These are phyloP conservation scores for Lagopus leucura DNA, from an alignment of 2,113 vertebrate genomes.

Conservation along the genomic window DNA sequence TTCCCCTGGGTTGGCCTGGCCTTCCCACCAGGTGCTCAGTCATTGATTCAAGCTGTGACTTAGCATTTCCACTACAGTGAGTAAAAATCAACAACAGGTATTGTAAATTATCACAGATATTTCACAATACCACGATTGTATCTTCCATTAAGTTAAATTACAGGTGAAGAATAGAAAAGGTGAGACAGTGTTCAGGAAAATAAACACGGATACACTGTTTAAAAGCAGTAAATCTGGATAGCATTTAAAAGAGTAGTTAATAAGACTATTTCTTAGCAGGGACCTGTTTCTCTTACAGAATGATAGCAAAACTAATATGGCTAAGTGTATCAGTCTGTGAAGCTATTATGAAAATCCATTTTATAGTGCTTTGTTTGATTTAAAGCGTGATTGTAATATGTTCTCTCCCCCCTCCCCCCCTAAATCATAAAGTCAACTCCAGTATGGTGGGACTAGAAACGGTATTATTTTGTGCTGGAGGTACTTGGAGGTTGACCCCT, in stretches of 20 bases:
- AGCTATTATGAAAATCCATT: neutral
- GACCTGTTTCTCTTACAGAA: neutral
- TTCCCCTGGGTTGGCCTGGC: no score
- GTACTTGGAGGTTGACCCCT: neutral
- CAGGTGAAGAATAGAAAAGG: neutral
- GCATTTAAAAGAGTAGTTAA: neutral
- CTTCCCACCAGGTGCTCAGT: no score
- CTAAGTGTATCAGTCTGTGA: neutral
- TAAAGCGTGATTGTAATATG: neutral
- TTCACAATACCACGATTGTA: no score
- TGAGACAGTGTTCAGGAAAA: neutral
- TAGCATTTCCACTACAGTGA: no score
- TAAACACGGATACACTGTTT: neutral
- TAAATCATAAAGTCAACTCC: neutral
- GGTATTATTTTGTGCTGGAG: neutral
- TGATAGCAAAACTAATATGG: neutral
- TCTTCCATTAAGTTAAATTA: neutral
- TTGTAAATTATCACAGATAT: rapidly evolving
- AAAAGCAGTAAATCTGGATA: neutral
- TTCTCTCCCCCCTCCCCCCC: neutral
- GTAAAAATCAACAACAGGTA: neutral
- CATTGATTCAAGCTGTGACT: no score
- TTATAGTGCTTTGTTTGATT: neutral
- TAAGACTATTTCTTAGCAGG: neutral
- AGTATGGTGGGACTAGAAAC: neutral